Base-by-base conservation (phyloP, 92 coral and sea anemone genomes). In the Diadumene lineata region DNA sequence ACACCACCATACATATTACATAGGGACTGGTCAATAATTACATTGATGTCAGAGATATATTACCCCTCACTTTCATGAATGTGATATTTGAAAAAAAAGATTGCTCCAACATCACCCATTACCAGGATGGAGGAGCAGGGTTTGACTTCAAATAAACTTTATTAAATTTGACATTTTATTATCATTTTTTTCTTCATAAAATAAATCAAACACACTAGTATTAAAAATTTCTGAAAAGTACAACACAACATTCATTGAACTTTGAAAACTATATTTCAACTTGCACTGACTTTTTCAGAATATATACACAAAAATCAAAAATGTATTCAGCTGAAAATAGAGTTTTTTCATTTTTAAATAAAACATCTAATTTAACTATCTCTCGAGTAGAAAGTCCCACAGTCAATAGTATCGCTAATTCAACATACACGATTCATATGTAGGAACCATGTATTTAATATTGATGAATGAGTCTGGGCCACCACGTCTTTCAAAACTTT, bases 361-460 rank as follows among this genome's bases (percentile, higher is more conserved):
- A 60, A 22, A 26, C 68, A 11, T 62, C 38, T 62, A 4, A 11
- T 23, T 28, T 62, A 27, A 4, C 31, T 2, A 62, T 62, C 68
- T 62, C 68, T 62, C 29, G 19, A 28, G 21, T 56, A 27, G 33
- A 56, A 7, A 28, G 25, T 23, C 26, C n/a, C n/a, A n/a, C n/a
- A 38, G 29, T 72, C 26, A 26, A 63, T n/a, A n/a, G n/a, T n/a
- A n/a, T n/a, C 31, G 32, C 88, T 77, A 92, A 82, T 92, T 96
- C 64, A 92, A 43, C 97, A 96, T 89, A 70, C 99, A 96, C 0
- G 94, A 88, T 71, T 96, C 99, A 60, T 96, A 96, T 24, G 99
- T 96, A 0, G 99, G 99, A 48, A 96, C 97, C 99, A 96, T 96
- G 69, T 96, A 96, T 82, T 96, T 96, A 87, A 96, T 96, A 85